Base-by-base conservation (phyloP, 2,113 vertebrate species). In the Nipponia nippon region DNA sequence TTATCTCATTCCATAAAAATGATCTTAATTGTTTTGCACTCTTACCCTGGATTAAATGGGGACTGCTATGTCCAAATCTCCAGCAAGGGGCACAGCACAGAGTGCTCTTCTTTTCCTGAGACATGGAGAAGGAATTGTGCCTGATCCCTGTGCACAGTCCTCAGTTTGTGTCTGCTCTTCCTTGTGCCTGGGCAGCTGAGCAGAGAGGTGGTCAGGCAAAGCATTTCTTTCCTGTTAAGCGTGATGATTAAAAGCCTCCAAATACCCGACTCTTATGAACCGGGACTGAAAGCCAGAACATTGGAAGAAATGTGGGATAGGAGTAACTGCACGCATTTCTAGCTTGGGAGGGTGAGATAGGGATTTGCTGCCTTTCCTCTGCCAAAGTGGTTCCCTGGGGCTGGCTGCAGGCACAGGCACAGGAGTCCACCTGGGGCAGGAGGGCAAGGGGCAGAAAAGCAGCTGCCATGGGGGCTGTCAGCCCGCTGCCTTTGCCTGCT, bases 401-500 rank as follows among this genome's bases (percentile, higher is more conserved):
- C 27, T 23, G n/a, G 49, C 40, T 75, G 55, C 50, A 30, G 19
- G 16, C 38, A 46, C 36, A 3, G 44, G 53, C n/a, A 5, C 44
- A 20, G 34, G 29, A 77, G 23, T n/a, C 5, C 23, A 12, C 13
- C 32, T 0, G n/a, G n/a, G 32, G 11, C 10, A 49, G 62, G 19
- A 13, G 6, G 21, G 6, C 0, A 0, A n/a, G 50, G 44, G 79
- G 3, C n/a, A 62, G 49, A 6, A 25, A 14, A 27, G 17, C 0
- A 2, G 3, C 61, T 1, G 9, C 11, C 7, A 0, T 4, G 47
- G 32, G 22, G 4, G 4, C 34, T 21, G 47, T 3, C 34, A 9
- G 42, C 47, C 19, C 0, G 1, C 29, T 12, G 47, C 46, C 62
- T 53, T 7, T 11, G 27, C 50, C 26, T 3, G 0, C 58, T 42